Evolutionary conservation across 2,888 invertebrate genomes (phyloP), one percentile per base, ranked within the genome.

Genomic region (Lochmaea crataegi): DNA sequence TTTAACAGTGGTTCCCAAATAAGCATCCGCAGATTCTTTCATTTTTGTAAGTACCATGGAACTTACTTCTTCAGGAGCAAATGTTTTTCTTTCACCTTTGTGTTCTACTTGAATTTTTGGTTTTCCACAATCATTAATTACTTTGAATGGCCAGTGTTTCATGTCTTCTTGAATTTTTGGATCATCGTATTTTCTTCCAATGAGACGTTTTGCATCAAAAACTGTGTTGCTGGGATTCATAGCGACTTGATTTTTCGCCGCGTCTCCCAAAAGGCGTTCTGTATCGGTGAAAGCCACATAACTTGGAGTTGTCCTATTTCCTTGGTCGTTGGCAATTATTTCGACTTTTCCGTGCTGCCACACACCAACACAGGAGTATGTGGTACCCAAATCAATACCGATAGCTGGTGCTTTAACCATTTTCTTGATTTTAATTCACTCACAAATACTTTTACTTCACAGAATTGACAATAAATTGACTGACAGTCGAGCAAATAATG

Each of bases 381-480:
- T 96, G 53, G 96, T 96, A 81, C 96, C 96, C 84, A 96, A 89
- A 89, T 94, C 94, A 81, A 94, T 96, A 81, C 94, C 94, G 82
- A 94, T 89, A 79, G 92, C 91, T 78, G 90, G 89, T 80, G 86
- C 84, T 83, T 89, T 82, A 69, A 65, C 65, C 71, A 71, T 71
- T 63, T 61, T 66, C n/a, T 41, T n/a, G 41, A 41, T 61, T 16
- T 61, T n/a, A 61, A n/a, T 41, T 32, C 61, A 41, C 61, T 16
- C 41, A 16, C 38, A 38, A 38, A 61, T 61, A 61, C 16, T 61
- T 61, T 58, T 9, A 61, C 41, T 60, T 60, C 38, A 60, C 41
- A n/a, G 6, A 60, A 60, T 4, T 32, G 38, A 14, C n/a, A 41
- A 38, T n/a, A 61, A 61, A 12, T 41, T 41, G 16, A 6, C 38